These are phyloP conservation scores for Norana najaformis DNA, from an alignment of 2,888 invertebrate genomes.

Conservation along the genomic window DNA sequence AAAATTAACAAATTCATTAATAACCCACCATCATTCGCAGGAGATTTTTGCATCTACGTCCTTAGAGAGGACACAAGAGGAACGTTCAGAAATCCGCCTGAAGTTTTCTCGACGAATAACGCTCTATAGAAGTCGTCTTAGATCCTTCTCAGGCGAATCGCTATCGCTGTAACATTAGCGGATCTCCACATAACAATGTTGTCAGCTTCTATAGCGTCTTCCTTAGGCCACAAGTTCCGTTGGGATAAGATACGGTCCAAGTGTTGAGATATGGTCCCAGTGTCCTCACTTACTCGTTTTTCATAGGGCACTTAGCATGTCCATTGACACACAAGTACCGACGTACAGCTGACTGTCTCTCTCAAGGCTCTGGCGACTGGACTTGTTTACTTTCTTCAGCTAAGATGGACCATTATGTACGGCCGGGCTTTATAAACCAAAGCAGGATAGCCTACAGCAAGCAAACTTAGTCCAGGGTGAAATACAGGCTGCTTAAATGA, in stretches of 20 bases:
- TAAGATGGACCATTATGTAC: background rate
- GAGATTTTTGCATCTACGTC: background rate
- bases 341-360: slow-evolving; percentile 3
- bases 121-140: background rate
- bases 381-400: slow-evolving; percentile 7
- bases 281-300: background rate
- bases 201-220: background rate
- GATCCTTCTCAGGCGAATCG: background rate
- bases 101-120: background rate
- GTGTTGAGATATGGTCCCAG: too few species aligned
- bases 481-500: background rate
- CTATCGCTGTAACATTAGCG: background rate
- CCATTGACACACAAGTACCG: background rate
- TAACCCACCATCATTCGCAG: background rate
- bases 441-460: background rate
- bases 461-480: background rate
- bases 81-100: background rate
- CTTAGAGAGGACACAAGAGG: background rate
- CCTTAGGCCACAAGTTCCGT: background rate
- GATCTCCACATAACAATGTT: background rate
- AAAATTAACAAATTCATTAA: background rate
- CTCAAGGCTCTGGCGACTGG: background rate
- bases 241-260: too few species aligned
- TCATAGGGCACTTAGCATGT: background rate
- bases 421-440: background rate